Percentiles rank a stretch among this genome's conserved stretches.
These are phyloP conservation scores for Rotaria magnacalcarata DNA, from an alignment of 2,888 invertebrate species.

Conservation along the genomic window DNA sequence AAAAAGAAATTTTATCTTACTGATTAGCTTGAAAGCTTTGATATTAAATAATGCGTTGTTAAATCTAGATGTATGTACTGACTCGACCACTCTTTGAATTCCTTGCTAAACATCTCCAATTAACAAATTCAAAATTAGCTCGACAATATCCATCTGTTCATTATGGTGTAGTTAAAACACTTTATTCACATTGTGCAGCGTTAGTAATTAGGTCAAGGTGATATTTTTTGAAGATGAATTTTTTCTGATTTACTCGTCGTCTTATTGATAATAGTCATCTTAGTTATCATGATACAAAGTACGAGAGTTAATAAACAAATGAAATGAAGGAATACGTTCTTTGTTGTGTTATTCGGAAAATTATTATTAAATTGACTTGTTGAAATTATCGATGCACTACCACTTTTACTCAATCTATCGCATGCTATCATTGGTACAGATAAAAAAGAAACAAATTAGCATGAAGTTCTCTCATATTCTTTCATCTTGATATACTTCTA, in stretches of 20 bases:
- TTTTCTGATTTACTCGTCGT: conserved; percentile 70
- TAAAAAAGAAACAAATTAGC: neutral
- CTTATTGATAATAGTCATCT: conserved; percentile 50
- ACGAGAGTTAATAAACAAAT: neutral
- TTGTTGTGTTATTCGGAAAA: conserved; percentile 48
- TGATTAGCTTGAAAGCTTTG: too few species aligned
- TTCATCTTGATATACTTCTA: too few species aligned
- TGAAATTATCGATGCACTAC: conserved; percentile 70
- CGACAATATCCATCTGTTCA: conserved; percentile 68
- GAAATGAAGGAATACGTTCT: too few species aligned
- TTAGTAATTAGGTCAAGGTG: conserved; percentile 47
- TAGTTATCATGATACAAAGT: conserved; percentile 32
- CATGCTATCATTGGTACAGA: conserved; percentile 65
- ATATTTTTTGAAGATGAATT: conserved; percentile 58
- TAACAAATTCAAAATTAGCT: conserved; percentile 64
- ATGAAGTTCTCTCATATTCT: too few species aligned
- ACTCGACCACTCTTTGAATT: conserved; percentile 83
- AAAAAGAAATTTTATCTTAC: neutral
- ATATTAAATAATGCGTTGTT: neutral
- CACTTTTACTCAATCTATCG: conserved; percentile 66
- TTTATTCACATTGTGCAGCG: conserved; percentile 81
- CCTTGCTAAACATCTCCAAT: conserved; percentile 69
- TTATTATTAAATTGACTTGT: conserved; percentile 69
- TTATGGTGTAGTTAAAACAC: conserved; percentile 71
- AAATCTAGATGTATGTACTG: conserved; percentile 75